Base-by-base conservation (phyloP, 2,797 vertebrate genomes). In the Diplodus puntazzo region DNA sequence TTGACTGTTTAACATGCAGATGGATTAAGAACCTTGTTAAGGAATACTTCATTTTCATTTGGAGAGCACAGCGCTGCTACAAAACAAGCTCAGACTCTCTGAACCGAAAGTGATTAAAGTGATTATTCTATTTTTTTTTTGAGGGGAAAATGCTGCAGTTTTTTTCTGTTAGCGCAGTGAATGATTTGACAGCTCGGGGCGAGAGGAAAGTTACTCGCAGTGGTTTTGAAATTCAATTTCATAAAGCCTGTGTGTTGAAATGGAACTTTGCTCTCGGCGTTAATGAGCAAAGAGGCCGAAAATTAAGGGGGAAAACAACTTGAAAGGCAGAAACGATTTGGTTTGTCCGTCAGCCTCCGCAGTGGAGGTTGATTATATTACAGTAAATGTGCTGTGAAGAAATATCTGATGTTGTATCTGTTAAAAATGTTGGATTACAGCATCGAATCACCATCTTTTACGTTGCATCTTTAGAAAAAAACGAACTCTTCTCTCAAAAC, bases 161-260 rank as follows among this genome's bases (percentile, higher is more conserved):
- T 34, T 20, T 80, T 65, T 69, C 1, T 61, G n/a, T 39, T 11
- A 1, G 7, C 2, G 59, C 43, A 14, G 42, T 42, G 54, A 18
- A 76, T 34, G 25, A 75, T 79, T 76, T 69, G 72, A 59, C 81
- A 74, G 52, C 55, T 77, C 45, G 43, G 53, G 39, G n/a, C 2
- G 34, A 70, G 0, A 79, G 53, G 11, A 11, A 34, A 58, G 50
- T 34, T 50, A 5, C 39, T 45, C 20, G 16, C 39, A 30, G 10
- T 39, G 34, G 20, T 53, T 81, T 39, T 77, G 23, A 85, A 80
- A 83, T 74, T 59, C 7, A 70, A 25, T 79, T 75, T 68, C 61
- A 67, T 16, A 14, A 49, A 83, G 73, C 7, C 16, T n/a, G n/a
- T n/a, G 43, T 21, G 46, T 57, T 43, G 30, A 85, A 77, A 73